Evolutionary conservation across 2,888 invertebrate genomes (phyloP).

Genomic region (Octodonta nipae): DNA sequence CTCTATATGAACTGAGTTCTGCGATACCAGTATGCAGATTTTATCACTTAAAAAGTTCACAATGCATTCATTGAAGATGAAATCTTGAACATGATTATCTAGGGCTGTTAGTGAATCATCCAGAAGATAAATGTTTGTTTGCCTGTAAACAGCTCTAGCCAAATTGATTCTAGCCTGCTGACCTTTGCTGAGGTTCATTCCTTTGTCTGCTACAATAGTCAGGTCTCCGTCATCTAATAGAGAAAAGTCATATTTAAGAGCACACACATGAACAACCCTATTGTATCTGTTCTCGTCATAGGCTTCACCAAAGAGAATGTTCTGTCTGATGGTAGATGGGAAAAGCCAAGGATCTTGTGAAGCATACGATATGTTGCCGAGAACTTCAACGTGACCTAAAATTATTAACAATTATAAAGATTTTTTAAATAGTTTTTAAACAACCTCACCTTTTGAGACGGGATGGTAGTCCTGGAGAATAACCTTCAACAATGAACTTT

Average conservation of each 20-base stretch:
- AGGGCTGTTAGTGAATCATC: constrained; percentile 35
- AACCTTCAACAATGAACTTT: constrained; percentile 35
- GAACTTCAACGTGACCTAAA: constrained; percentile 24
- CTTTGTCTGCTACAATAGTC: constrained; percentile 65
- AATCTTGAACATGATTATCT: constrained; percentile 20
- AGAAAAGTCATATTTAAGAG: constrained; percentile 51
- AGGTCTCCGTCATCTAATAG: constrained; percentile 59
- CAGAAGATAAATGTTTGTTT: constrained; percentile 60
- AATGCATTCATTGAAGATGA: constrained; percentile 20
- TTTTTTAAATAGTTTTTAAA: neutral
- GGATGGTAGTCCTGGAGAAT: constrained; percentile 32
- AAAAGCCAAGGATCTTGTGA: constrained; percentile 49
- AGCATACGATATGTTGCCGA: constrained; percentile 40
- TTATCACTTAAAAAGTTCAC: constrained; percentile 20
- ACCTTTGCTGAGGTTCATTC: constrained; percentile 64
- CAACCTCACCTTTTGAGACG: constrained; percentile 25
- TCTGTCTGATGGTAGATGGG: constrained; percentile 50
- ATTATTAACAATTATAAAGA: neutral
- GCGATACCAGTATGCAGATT: constrained; percentile 20
- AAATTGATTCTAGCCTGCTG: constrained; percentile 68
- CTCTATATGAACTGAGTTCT: constrained; percentile 18
- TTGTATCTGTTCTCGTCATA: constrained; percentile 42
- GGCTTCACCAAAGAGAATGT: constrained; percentile 58
- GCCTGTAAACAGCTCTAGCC: constrained; percentile 57
- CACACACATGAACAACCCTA: constrained; percentile 48